Conservation (phyloP, 2,797 vertebrate species). For the Tenualosa thibaudeaui region DNA sequence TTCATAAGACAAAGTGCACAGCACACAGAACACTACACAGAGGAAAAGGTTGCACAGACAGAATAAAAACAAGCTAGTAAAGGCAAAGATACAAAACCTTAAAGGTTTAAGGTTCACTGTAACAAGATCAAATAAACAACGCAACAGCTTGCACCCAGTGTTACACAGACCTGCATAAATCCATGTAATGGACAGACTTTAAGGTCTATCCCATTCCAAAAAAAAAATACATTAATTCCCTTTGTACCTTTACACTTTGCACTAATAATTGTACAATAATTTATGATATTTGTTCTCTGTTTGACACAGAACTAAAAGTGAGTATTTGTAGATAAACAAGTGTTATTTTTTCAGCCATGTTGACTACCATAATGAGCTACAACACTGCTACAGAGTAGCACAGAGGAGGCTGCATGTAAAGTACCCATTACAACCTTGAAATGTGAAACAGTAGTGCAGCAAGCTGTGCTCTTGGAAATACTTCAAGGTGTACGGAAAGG, state of each 20-base stretch:
- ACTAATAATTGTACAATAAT: background rate
- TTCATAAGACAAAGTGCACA: background rate
- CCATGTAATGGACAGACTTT: background rate
- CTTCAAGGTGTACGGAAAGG: background rate
- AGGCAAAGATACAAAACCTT: background rate
- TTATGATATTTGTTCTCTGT: background rate
- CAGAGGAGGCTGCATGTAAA: background rate
- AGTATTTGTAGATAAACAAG: background rate
- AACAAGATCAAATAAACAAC: background rate
- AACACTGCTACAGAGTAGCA: background rate
- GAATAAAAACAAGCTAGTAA: background rate
- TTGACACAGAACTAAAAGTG: background rate
- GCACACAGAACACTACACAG: background rate
- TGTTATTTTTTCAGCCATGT: background rate
- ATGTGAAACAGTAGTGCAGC: constrained; percentile 14
- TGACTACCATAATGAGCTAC: background rate
- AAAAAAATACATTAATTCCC: background rate
- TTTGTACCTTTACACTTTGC: background rate
- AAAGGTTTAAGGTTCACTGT: background rate
- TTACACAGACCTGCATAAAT: constrained; percentile 1
- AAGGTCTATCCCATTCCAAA: background rate
- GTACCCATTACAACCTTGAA: background rate
- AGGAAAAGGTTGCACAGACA: background rate
- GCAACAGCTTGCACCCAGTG: background rate
- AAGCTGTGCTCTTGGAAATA: constrained; percentile 53